Conservation (phyloP, 2,797 vertebrate genomes). For the Micrastur ruficollis region DNA sequence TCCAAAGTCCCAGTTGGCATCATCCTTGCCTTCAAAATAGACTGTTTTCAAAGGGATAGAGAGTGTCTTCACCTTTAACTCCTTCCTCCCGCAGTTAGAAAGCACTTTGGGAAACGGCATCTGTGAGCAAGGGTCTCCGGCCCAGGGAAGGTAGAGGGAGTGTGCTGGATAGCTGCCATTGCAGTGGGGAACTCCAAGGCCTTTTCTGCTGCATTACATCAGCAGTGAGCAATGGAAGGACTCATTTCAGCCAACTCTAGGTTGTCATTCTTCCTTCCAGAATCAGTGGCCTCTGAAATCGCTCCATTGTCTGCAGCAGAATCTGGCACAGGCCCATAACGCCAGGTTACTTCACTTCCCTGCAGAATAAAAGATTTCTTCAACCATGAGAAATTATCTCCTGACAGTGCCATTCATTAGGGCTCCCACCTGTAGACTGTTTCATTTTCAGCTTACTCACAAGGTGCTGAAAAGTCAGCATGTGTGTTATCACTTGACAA, state of each 20-base stretch:
- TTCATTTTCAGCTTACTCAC: slow-evolving; percentile 52
- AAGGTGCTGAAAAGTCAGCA: slow-evolving; percentile 48
- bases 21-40: neutral
- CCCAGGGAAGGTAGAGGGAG: neutral
- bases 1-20: neutral
- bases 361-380: slow-evolving; percentile 61
- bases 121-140: neutral
- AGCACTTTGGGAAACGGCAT: neutral
- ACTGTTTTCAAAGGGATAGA: neutral
- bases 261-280: slow-evolving; percentile 44
- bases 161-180: neutral
- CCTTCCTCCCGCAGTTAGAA: neutral
- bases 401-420: slow-evolving; percentile 31
- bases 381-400: slow-evolving; percentile 51
- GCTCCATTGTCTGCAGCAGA: neutral
- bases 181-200: neutral
- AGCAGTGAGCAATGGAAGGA: slow-evolving; percentile 1
- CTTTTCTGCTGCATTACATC: slow-evolving; percentile 1
- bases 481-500: slow-evolving; percentile 62
- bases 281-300: slow-evolving; percentile 49
- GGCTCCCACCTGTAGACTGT: slow-evolving; percentile 56
- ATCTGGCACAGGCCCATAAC: slow-evolving; percentile 48
- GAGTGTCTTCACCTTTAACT: neutral
- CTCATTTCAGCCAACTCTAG: slow-evolving; percentile 6
- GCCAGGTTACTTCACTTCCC: slow-evolving; percentile 63